These are phyloP conservation scores for Epizoanthus scotinus DNA, from an alignment of 92 coral and sea anemone genomes.

Conservation along the genomic window DNA sequence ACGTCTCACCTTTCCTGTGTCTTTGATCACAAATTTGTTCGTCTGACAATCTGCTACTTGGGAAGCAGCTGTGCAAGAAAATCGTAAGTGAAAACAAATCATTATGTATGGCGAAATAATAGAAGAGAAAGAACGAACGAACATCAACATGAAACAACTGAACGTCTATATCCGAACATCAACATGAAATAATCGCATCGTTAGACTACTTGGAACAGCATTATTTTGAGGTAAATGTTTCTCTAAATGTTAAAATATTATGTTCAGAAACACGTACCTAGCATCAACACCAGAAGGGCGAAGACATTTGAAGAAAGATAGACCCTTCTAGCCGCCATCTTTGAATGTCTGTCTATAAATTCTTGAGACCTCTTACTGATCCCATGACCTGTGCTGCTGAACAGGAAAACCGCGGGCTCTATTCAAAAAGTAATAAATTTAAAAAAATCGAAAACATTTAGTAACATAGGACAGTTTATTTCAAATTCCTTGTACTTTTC, in stretches of 20 bases:
- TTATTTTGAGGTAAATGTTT: not conserved
- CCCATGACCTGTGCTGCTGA: slow-evolving; percentile 42
- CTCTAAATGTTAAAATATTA: not conserved
- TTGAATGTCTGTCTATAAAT: too few species aligned
- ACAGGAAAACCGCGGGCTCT: slow-evolving; percentile 24
- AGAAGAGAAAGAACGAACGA: not conserved
- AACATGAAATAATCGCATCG: not conserved
- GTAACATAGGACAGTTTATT: too few species aligned
- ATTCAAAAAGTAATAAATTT: too few species aligned
- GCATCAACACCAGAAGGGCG: slow-evolving; percentile 10
- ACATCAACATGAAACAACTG: not conserved
- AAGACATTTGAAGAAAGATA: slow-evolving; percentile 17
- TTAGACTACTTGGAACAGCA: not conserved
- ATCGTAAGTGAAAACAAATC: not conserved
- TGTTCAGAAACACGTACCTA: not conserved
- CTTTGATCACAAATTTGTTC: slow-evolving; percentile 60
- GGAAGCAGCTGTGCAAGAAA: slow-evolving; percentile 10
- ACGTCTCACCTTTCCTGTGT: slow-evolving; percentile 61
- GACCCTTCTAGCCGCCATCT: slow-evolving; percentile 29
- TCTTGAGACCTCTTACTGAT: not conserved
- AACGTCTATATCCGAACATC: not conserved
- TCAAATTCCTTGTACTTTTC: too few species aligned
- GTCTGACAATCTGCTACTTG: slow-evolving; percentile 18
- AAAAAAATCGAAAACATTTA: too few species aligned
- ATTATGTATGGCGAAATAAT: not conserved